These are phyloP conservation scores for Hypomesus transpacificus DNA, from an alignment of 2,113 vertebrate species.

Conservation along the genomic window DNA sequence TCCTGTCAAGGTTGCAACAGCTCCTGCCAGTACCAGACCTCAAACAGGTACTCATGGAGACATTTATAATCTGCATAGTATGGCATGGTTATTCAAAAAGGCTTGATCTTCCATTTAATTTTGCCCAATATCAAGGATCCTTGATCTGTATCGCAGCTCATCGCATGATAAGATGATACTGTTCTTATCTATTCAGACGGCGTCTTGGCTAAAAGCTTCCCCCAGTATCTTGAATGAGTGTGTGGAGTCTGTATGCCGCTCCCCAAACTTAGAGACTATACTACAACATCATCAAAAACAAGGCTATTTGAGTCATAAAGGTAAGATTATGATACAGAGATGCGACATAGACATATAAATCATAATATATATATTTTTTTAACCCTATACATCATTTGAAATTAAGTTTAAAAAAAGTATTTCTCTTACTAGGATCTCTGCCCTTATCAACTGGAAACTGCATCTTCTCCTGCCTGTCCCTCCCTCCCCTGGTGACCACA, in stretches of 20 bases:
- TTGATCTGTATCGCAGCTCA: too few relatives aligned
- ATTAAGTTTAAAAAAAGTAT: too few relatives aligned
- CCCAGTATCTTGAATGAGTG: constrained; percentile 52
- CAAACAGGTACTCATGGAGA: constrained; percentile 56
- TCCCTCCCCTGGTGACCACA: constrained; percentile 9
- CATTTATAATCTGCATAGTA: background rate
- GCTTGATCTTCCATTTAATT: background rate
- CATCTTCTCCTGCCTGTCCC: constrained; percentile 29
- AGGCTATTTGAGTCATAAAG: constrained; percentile 13
- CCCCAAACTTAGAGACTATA: constrained; percentile 18
- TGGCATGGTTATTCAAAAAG: background rate
- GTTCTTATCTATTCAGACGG: constrained; percentile 50
- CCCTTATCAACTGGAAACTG: constrained; percentile 11
- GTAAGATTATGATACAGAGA: constrained; percentile 4
- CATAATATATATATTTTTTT: too few relatives aligned
- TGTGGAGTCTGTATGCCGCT: constrained; percentile 17
- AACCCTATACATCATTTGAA: too few relatives aligned
- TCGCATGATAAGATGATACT: background rate
- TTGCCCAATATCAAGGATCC: too few relatives aligned
- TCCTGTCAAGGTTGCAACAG: constrained; percentile 73
- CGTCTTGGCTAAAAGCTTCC: constrained; percentile 51
- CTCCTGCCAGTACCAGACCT: constrained; percentile 64
- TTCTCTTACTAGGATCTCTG: constrained; percentile 14
- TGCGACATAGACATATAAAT: too few relatives aligned
- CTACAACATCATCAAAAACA: constrained; percentile 26